These are phyloP conservation scores for Cyanistes caeruleus DNA, from an alignment of 2,113 vertebrate genomes.

Conservation along the genomic window DNA sequence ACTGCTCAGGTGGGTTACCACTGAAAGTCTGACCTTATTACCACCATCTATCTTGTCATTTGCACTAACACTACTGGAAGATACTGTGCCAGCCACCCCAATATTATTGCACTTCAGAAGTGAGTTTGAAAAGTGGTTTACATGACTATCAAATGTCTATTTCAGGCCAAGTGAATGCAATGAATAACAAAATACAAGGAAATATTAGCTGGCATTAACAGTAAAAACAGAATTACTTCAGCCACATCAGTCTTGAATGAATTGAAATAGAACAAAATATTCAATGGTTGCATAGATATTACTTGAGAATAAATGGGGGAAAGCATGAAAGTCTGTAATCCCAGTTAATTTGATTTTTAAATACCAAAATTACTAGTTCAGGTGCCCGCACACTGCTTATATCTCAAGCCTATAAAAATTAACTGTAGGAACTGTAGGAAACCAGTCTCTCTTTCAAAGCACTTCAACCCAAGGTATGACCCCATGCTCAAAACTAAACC, in stretches of 20 bases:
- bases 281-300: background rate
- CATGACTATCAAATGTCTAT: background rate
- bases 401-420: background rate
- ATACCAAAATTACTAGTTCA: background rate
- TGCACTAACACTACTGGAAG: background rate
- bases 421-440: background rate
- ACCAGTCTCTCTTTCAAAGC: background rate
- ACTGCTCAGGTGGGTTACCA: background rate
- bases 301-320: background rate
- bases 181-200: background rate
- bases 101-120: background rate
- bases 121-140: background rate
- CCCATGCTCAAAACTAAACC: accelerated
- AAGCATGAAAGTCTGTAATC: background rate
- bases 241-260: background rate
- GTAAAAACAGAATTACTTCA: background rate
- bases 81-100: accelerated
- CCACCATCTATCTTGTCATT: background rate
- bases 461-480: background rate
- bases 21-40: background rate
- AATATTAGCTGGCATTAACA: background rate
- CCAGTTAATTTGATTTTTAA: background rate
- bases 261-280: background rate
- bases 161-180: background rate
- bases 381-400: background rate